Evolutionary conservation across 2,797 vertebrate genomes (phyloP), one percentile per base, ranked within the genome.

Genomic region (Cacajao melanocephalus): DNA sequence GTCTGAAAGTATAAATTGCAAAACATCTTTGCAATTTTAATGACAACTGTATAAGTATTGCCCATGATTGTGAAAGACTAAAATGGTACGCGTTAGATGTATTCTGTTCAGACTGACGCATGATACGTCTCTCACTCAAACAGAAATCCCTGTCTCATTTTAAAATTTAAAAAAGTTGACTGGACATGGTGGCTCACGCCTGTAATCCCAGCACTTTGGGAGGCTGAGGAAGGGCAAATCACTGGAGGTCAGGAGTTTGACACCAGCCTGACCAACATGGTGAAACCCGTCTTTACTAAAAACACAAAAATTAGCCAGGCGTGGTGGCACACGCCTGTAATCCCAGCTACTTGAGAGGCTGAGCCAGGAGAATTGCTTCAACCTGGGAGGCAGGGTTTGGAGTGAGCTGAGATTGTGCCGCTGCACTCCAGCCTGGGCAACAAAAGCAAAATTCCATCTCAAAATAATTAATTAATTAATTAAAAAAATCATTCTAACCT

Each of bases 1-100:
- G 75, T 83, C 48, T 79, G 76, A 79, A 96, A 85, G 58, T 84
- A 72, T 93, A 80, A 88, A 64, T 90, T 93, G 64, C 33, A 72
- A 80, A 93, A 57, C 94, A 67, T 55, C 44, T 83, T 94, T 61
- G 33, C 33, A 75, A 33, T 84, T 78, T 52, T 39, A 94, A 48
- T 78, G 61, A n/a, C 52, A 87, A 4, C 26, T 44, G 83, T 61
- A n/a, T 4, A 88, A 88, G 17, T 81, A 44, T 85, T 87, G 48
- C 30, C 52, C 13, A 2, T 85, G 33, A 86, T 75, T 81, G 22
- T 7, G 72, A 75, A 64, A 93, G 88, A 75, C 33, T 75, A n/a
- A 86, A 86, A 86, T 39, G 52, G 33, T 30, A 5, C n/a, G 13
- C 15, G 1, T 92, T 82, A 4, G 26, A 4, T 93, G 17, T 82